Evolutionary conservation across 1,140 invertebrate species (phyloP), one percentile per base, ranked within the genome.

Genomic region (Eupeodes corollae): DNA sequence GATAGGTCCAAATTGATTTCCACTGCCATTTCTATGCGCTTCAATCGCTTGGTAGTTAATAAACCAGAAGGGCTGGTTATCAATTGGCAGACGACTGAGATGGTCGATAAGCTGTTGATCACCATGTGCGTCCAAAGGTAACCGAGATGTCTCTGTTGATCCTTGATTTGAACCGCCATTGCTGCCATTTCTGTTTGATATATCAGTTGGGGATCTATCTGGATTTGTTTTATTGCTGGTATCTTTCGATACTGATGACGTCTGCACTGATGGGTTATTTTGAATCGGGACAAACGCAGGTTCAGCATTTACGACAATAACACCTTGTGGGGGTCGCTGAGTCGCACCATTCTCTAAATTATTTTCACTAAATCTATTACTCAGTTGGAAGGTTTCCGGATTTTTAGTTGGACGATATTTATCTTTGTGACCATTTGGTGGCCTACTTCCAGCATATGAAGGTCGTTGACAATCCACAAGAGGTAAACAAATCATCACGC

Each of bases 1-100:
- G 6, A 55, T 21, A 6, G 62, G 55, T 6, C 56, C 53, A 6
- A 56, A 58, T 51, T 54, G 59, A 12, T 54, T 44, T 1, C 42
- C 44, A 8, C 60, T 52, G 34, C 51, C 54, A 31, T 66, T 68
- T 10, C 66, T 52, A 26, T 67, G 55, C 1, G 63, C 63, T 52
- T 71, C 68, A 37, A 70, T 70, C 2, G 59, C 59, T 46, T 67
- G 50, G 38, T 61, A 63, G 52, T 71, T 75, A 33, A 75, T 42
- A 31, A 69, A 64, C 73, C 73, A 76, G 53, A 75, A 75, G 0
- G 74, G 74, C 47, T 71, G 70, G 16, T 71, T 59, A 34, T 74
- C 72, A 32, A 59, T 31, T 1, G 74, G 73, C 26, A 72, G 48
- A 13, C 57, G 52, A 21, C 56, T 69, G 2, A 75, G 46, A n/a